Base-by-base conservation (phyloP, 2,888 invertebrate genomes). In the Epinotia bilunana region DNA sequence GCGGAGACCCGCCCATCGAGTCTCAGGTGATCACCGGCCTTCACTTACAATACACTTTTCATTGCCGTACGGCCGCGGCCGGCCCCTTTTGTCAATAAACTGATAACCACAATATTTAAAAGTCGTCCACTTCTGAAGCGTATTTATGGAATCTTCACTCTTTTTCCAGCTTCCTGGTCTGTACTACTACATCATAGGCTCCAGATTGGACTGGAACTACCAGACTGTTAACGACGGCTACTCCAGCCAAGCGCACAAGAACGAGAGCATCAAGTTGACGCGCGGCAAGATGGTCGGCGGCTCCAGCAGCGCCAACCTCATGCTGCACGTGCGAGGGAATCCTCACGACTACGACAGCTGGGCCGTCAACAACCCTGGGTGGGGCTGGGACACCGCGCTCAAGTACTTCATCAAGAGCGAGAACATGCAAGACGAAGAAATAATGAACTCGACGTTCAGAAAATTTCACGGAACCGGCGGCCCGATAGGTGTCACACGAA, bases 1-100 rank as follows among this genome's bases (percentile, higher is more conserved):
- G 90, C 1, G 86, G 83, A 0, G 80, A 87, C 49, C 88, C 90
- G 3, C 69, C 68, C 53, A 6, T 78, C 0, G 9, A 85, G 4
- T 80, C 86, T 4, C 80, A 77, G 83, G 89, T 90, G 9, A 4
- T 46, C 18, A n/a, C n/a, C 33, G 6, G 33, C 33, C 33, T 33
- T 6, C 33, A 39, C 39, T 39, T 39, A 39, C 39, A 7, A 9
- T 9, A 39, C 39, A 39, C 39, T 9, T 39, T 39, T 39, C 7
- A 39, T 39, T 39, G 9, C 9, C 39, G 7, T 9, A 39, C 9
- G 1, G 39, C 20, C n/a, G n/a, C n/a, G n/a, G n/a, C n/a, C n/a
- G n/a, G n/a, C 39, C 39, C 39, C 9, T 39, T 39, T 39, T 39
- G 39, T 39, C 39, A 1, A 39, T 39, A 39, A 39, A 39, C 39